Evolutionary conservation across 2,888 invertebrate genomes (phyloP), one percentile per base, ranked within the genome.

Genomic region (Leucozona laternaria): DNA sequence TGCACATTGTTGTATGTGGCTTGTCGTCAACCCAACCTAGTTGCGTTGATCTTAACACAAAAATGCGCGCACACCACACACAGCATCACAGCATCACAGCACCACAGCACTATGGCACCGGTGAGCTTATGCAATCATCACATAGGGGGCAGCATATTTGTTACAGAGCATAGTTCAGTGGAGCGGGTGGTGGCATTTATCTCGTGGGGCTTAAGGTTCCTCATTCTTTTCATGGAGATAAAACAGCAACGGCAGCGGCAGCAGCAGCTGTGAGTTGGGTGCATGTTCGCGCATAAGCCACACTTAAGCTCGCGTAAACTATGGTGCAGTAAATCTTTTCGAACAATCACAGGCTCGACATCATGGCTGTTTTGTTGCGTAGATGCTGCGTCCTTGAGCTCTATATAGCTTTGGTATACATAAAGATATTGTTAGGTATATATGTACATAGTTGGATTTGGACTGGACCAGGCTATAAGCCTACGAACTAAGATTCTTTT

Each of bases 181-280:
- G 86, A 86, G 82, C 86, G 86, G 86, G 86, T 86, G 86, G 86
- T 82, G 78, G 81, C 86, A 86, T 86, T 86, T 82, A 86, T 78
- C 66, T 64, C 64, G 55, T 62, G 45, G 73, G 53, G 78, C 73
- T 75, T 68, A 75, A 64, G 79, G 62, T 86, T 71, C 81, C 86
- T 79, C 81, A 78, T 75, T 66, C 77, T 68, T 53, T 40, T 64
- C 64, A 71, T 37, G 22, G 11, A 11, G n/a, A 64, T 64, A 64
- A 50, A 64, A 71, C 70, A 58, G 40, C 70, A 68, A 25, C 70
- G 60, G 58, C 76, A 72, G 81, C 71, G 60, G 45, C 78, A 68
- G 53, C 77, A 72, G 81, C 78, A 68, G 81, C 77, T 71, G 77
- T 68, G 68, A 68, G 66, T 53, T 78, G 68, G 72, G 55, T 62